Percentiles rank a stretch among this genome's conserved stretches.
Evolutionary conservation across 2,888 invertebrate species (phyloP).

Genomic region (Ceratothoa steindachneri): DNA sequence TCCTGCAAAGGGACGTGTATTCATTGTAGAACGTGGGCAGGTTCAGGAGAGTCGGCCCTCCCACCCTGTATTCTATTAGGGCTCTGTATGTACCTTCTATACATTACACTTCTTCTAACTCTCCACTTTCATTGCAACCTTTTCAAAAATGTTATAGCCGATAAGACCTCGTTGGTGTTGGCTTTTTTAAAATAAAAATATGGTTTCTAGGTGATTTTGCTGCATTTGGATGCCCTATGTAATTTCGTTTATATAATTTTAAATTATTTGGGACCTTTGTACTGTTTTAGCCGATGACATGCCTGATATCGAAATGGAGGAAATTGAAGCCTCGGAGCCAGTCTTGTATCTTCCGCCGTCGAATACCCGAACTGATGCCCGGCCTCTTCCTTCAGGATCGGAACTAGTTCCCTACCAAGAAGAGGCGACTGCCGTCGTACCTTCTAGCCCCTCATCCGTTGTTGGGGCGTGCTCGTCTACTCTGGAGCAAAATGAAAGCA

Average conservation of each 20-base stretch:
- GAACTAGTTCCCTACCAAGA: constrained; percentile 35
- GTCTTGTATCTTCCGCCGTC: constrained; percentile 16
- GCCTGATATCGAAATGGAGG: constrained; percentile 38
- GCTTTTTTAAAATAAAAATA: too few species aligned
- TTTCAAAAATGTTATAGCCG: too few species aligned
- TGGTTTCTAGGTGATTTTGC: too few species aligned
- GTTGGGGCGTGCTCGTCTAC: neutral
- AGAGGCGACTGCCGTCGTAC: constrained; percentile 22
- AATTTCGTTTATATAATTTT: neutral
- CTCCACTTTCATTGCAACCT: too few species aligned
- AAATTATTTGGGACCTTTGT: neutral
- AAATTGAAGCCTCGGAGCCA: constrained; percentile 30
- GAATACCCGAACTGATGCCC: constrained; percentile 12
- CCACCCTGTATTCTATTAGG: too few species aligned
- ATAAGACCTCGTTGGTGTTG: too few species aligned
- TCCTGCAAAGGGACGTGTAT: too few species aligned
- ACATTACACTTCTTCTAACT: too few species aligned
- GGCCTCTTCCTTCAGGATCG: constrained; percentile 28
- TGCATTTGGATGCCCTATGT: too few species aligned
- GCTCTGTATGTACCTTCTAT: too few species aligned
- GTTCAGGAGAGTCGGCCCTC: too few species aligned
- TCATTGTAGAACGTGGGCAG: too few species aligned
- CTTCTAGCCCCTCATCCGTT: neutral
- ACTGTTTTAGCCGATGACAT: constrained; percentile 1
- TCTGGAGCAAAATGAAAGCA: neutral